phyloP scores from a whole-genome alignment of 2,888 invertebrate genomes.

The Drosophila paramelanica region DNA sequence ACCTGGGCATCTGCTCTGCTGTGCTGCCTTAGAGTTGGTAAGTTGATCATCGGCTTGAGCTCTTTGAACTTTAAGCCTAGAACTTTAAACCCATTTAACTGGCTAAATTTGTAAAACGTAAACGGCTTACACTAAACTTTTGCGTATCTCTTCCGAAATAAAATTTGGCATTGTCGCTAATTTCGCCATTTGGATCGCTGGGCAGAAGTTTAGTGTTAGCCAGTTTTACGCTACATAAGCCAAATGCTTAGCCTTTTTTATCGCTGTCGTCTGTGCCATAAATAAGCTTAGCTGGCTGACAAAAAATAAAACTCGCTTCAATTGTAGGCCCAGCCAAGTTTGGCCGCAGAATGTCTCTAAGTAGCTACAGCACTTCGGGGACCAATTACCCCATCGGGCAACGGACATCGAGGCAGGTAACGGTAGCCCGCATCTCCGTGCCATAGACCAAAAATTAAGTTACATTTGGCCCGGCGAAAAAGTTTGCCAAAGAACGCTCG shows the following conservation, averaged over 20 bases:
- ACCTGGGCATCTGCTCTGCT: constrained; percentile 36
- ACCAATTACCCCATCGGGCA: constrained; percentile 66
- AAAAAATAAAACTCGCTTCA: constrained; percentile 26
- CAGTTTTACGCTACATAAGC: constrained; percentile 53
- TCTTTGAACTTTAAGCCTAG: constrained; percentile 62
- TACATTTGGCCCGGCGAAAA: constrained; percentile 61
- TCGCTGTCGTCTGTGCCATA: constrained; percentile 63
- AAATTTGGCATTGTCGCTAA: constrained; percentile 67
- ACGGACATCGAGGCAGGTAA: constrained; percentile 28
- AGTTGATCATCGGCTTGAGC: constrained; percentile 46
- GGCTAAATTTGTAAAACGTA: constrained; percentile 42
- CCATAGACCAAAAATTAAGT: constrained; percentile 72
- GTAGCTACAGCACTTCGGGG: constrained; percentile 75
- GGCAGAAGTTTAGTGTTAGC: constrained; percentile 43
- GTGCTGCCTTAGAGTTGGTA: constrained; percentile 36
- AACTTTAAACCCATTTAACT: constrained; percentile 59
- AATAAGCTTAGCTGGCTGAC: constrained; percentile 67
- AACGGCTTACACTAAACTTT: constrained; percentile 47
- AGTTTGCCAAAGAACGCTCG: constrained; percentile 59
- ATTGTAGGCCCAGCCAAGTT: constrained; percentile 28
- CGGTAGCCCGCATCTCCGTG: constrained; percentile 53
- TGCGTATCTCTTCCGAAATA: constrained; percentile 39
- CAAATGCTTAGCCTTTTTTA: constrained; percentile 72
- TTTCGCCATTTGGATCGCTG: constrained; percentile 34
- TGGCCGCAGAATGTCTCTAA: constrained; percentile 70